A percentile compares a stretch with the other conserved stretches of the same genome.
Evolutionary conservation across 64 coral and sea anemone genomes (phyloP).

Genomic region (Dendronephthya gigantea): DNA sequence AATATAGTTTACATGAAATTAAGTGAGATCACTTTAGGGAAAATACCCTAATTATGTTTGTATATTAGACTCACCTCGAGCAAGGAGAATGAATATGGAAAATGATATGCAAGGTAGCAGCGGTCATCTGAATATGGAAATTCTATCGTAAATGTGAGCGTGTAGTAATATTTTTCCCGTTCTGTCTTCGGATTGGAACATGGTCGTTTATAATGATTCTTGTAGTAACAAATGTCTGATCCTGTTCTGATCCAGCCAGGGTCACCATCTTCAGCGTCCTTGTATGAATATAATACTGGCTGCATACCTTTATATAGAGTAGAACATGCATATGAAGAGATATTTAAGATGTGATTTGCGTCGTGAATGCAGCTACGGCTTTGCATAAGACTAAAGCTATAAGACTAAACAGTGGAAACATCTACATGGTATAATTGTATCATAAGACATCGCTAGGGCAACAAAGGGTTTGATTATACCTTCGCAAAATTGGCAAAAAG

Average conservation of each 20-base stretch:
- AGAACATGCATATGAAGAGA: not conserved
- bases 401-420: no score
- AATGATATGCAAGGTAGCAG: slow-evolving; percentile 93
- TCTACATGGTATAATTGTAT: no score
- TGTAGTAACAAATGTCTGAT: slow-evolving; percentile 83
- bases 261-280: slow-evolving; percentile 62
- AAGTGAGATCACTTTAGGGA: not conserved
- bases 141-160: slow-evolving; percentile 69
- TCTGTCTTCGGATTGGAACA: slow-evolving; percentile 37
- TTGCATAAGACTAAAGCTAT: no score
- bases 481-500: no score
- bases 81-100: slow-evolving; percentile 88
- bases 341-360: no score
- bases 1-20: no score
- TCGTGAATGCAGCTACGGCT: no score
- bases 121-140: slow-evolving; percentile 74
- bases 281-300: slow-evolving; percentile 65
- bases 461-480: no score
- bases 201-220: slow-evolving; percentile 69
- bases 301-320: slow-evolving; percentile 59
- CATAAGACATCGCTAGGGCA: no score
- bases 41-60: not conserved
- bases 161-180: slow-evolving; percentile 82
- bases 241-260: slow-evolving; percentile 78
- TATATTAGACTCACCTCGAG: slow-evolving; percentile 52